Base-by-base conservation (phyloP, 92 coral and sea anemone species). In the Montipora capitata region DNA sequence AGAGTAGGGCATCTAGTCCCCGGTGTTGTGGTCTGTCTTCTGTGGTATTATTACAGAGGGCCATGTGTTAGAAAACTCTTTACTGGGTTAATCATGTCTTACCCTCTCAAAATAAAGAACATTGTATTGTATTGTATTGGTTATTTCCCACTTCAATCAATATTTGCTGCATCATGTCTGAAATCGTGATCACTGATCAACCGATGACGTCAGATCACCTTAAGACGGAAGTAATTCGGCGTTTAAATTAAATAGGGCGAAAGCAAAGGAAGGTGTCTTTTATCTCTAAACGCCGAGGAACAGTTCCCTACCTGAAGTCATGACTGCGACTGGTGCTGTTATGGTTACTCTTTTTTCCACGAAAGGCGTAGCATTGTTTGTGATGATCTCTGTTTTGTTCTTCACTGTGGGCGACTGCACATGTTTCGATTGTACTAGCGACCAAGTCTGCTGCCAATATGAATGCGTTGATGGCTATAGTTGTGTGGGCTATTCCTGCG, bases 381-480 rank as follows among this genome's bases (percentile, higher is more conserved):
- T 13, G 18, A 10, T 40, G 74, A 3, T 40, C 42, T n/a, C 49
- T 13, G 39, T 68, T 68, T 40, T 49, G 74, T 38, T 68, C 2
- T 10, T 40, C 49, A 35, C 74, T 40, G 74, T 68, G 0, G 39
- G 49, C 43, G 39, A 67, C 72, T 40, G 16, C 45, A 7, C n/a
- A 13, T 27, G 41, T 67, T 27, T 1, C 8, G 49, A 68, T 17
- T 68, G 74, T 13, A 12, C 13, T 11, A 2, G 5, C 14, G 45
- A 12, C 20, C 74, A 68, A 40, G 49, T 68, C 10, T 68, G 74
- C 49, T 68, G 74, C n/a, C 2, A 40, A 10, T 2, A 13, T 68
- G 52, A 68, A 1, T 68, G 74, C 45, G 74, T 68, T 40, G 74
- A 68, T 68, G 74, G 74, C 12, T 4, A 4, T 39, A 68, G 74